Base-by-base conservation (phyloP, 2,888 invertebrate genomes). In the Torymus auratus region DNA sequence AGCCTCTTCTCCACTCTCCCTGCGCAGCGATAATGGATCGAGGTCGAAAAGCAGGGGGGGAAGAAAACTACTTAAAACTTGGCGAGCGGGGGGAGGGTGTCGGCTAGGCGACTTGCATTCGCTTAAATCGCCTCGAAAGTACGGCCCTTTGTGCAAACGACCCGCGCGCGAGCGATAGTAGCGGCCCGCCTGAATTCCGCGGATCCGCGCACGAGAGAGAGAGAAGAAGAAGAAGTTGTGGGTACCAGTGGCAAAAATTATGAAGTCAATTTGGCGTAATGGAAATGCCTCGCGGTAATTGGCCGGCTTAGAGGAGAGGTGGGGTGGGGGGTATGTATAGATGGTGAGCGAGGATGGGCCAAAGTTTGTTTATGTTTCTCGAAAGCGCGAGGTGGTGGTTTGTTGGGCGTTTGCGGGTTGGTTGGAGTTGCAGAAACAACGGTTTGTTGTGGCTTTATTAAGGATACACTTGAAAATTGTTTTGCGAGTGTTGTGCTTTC, bases 11-110 rank as follows among this genome's bases (percentile, higher is more conserved):
- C 41, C 41, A 7, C 41, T 41, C 41, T 41, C 41, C 55, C 50
- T 23, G 53, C 41, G 23, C 50, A 11, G 20, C 41, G 62, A 69
- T 77, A 69, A 70, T 77, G 62, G 55, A 62, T 70, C 55, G 55
- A 56, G 62, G 75, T 28, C 52, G 17, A 50, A 14, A 62, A 65
- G 52, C n/a, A 20, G 15, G 14, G 20, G 41, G 73, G 55, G 4
- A 52, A 60, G 53, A 69, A 69, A 76, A 76, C 76, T 62, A 76
- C 76, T 76, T 76, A 76, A 76, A 76, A 76, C 69, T 69, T 74
- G 41, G 15, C 7, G 41, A 41, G 41, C 7, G 41, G 7, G 55
- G 28, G 52, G 3, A n/a, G 14, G 17, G 12, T 50, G 52, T 13
- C 11, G 53, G 12, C 14, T 55, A 56, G 23, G 23, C 56, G 23